Base-by-base conservation (phyloP, 2,113 vertebrate genomes). In the Delphinus delphis region DNA sequence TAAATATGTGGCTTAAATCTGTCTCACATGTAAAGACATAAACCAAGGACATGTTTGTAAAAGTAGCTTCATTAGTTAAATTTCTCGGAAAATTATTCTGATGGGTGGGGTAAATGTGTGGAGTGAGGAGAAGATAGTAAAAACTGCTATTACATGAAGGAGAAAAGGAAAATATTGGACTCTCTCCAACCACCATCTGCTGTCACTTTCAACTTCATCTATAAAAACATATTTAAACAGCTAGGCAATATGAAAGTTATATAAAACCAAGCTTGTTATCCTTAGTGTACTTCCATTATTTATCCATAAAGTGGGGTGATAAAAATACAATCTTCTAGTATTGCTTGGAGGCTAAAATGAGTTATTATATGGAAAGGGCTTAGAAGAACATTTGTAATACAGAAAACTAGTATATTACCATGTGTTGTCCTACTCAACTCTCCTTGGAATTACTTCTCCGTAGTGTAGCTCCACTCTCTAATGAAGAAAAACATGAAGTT, bases 201-300 rank as follows among this genome's bases (percentile, higher is more conserved):
- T 96, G 65, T 96, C 91, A 95, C 36, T 83, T 90, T 98, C 60
- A 93, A 73, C 89, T 92, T 96, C 38, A 93, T 89, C 41, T 92
- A 87, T 55, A 95, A 95, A 95, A 97, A 91, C 62, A 96, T 90
- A 65, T 95, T 92, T 96, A 83, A 96, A 96, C 41, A 88, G 60
- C 13, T 63, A 87, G 55, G 28, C 71, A 14, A 92, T 93, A 7
- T 28, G 82, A 97, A 89, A 94, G 63, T 94, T 88, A 97, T 73
- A 68, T 92, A 85, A 86, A 20, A 88, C 4, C 11, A 86, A 26
- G 5, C 28, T 47, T 50, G 15, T 26, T 20, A 76, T 79, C 8
- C 7, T 70, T 44, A 71, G 33, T 77, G 62, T 58, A n/a, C 13
- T 12, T 93, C 60, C 55, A 26, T 93, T 88, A 80, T 38, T 88